These are phyloP conservation scores for Gobius niger DNA, from an alignment of 2,113 vertebrate species.

Conservation along the genomic window DNA sequence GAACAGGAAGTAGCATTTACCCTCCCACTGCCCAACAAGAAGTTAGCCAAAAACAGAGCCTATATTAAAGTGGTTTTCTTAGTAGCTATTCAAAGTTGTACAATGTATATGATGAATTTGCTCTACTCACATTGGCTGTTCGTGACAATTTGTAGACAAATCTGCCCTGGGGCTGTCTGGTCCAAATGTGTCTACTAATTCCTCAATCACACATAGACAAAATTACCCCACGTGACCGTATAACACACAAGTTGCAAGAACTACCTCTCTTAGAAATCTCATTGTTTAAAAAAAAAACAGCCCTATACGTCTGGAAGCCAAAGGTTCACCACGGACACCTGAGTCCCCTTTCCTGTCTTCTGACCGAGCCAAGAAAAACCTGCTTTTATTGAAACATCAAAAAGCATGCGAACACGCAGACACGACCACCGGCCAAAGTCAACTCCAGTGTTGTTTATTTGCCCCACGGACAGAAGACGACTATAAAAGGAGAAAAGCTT, in stretches of 20 bases:
- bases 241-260: conserved; percentile 17
- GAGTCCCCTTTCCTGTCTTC: conserved; percentile 20
- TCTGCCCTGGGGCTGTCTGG: too few relatives aligned
- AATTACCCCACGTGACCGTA: background rate
- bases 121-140: too few relatives aligned
- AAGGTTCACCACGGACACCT: conserved; percentile 37
- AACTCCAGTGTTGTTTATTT: conserved; percentile 24
- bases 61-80: too few relatives aligned
- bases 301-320: conserved; percentile 22
- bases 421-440: conserved; percentile 18
- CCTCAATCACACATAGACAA: too few relatives aligned
- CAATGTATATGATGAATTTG: too few relatives aligned
- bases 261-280: conserved; percentile 17
- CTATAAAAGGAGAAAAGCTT: background rate
- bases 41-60: too few relatives aligned
- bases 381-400: conserved; percentile 46
- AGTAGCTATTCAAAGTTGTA: too few relatives aligned
- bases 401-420: conserved; percentile 34
- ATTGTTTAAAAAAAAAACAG: conserved; percentile 8
- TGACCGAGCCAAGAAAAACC: conserved; percentile 45
- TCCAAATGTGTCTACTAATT: too few relatives aligned
- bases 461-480: background rate
- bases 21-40: too few relatives aligned
- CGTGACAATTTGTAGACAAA: too few relatives aligned
- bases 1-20: too few relatives aligned